Evolutionary conservation across 2,888 invertebrate genomes (phyloP), one percentile per base, ranked within the genome.

Genomic region (Pherbina coryleti): DNA sequence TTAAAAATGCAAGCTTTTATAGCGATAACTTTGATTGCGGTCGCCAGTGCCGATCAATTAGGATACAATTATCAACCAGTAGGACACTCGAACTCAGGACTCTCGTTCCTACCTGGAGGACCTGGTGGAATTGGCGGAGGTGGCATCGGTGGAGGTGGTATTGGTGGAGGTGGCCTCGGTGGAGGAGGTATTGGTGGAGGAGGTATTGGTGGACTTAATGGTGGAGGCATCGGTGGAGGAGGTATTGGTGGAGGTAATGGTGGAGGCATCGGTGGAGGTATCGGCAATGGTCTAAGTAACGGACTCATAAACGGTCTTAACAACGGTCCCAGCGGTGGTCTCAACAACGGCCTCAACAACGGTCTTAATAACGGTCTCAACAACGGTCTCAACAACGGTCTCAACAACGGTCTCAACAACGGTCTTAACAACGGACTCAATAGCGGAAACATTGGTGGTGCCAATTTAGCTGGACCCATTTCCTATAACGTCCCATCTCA

Each of bases 401-500:
- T 11, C 14, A 44, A 2, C 11, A 44, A 11, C 14, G 44, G 44
- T 14, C 14, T 44, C 44, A 44, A 7, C 44, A 44, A 44, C 7
- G 22, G 57, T 7, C 37, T 7, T 1, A 37, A 8, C 7, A 37
- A 37, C 7, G 37, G 37, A 7, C 8, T 8, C 17, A 31, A 3
- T 28, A 75, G 70, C 11, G 76, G 78, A 37, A 69, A 19, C 14
- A 19, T n/a, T 49, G 69, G 69, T 37, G 22, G 22, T 19, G 2
- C 17, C n/a, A 44, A 51, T 44, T n/a, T 19, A 11, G 64, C 17
- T 1, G 64, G 28, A 17, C 28, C 64, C 2, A 17, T n/a, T 31
- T 60, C 77, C n/a, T 51, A 28, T 14, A 51, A 17, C 28, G 57
- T 53, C 19, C 84, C 84, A 55, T 83, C 82, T 31, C 31, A 80